phyloP scores from a whole-genome alignment of 2,888 invertebrate genomes.

The Augiades crinisus region DNA sequence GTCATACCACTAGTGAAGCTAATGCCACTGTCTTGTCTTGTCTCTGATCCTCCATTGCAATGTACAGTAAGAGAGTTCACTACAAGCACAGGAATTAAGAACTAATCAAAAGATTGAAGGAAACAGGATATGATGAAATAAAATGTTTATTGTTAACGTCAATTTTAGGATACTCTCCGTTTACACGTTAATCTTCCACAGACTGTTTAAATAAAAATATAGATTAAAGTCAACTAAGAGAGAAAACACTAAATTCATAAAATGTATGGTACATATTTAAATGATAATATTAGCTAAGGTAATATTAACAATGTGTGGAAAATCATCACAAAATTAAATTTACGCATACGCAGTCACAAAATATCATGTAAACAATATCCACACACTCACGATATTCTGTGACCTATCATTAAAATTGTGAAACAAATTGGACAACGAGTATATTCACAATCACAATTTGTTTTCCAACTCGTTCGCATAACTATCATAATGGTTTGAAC shows the following conservation, averaged over 20 bases:
- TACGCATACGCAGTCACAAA: constrained; percentile 64
- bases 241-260: too few species aligned
- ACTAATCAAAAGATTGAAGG: constrained; percentile 54
- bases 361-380: constrained; percentile 42
- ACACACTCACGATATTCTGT: constrained; percentile 49
- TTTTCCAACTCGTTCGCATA: constrained; percentile 49
- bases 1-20: constrained; percentile 60
- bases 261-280: neutral
- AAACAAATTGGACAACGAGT: constrained; percentile 42
- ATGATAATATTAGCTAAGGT: neutral
- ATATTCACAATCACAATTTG: constrained; percentile 31
- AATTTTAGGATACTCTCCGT: constrained; percentile 65
- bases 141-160: constrained; percentile 33
- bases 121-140: constrained; percentile 56
- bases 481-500: constrained; percentile 57
- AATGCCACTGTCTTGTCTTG: constrained; percentile 58
- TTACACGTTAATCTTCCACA: constrained; percentile 54
- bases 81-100: constrained; percentile 64
- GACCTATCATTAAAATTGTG: constrained; percentile 38
- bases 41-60: constrained; percentile 65
- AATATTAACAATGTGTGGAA: constrained; percentile 50
- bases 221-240: too few species aligned
- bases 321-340: constrained; percentile 38
- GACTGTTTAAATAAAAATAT: too few species aligned
- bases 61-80: constrained; percentile 54